These are phyloP conservation scores for Oligia latruncula DNA, from an alignment of 2,888 invertebrate genomes.

Conservation along the genomic window DNA sequence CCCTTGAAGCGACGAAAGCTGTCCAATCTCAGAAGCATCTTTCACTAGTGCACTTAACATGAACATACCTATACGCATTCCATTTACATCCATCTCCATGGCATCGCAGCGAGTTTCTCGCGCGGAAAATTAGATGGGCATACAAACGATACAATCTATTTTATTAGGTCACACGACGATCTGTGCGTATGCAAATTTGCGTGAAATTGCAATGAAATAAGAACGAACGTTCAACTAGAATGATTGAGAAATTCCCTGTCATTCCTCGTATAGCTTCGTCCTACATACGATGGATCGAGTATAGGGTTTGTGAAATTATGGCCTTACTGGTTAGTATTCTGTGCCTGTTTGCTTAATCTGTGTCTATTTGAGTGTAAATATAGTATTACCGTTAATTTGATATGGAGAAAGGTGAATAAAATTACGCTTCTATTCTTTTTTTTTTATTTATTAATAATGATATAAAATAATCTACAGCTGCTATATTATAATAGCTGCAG, in stretches of 20 bases:
- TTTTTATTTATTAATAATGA: background rate
- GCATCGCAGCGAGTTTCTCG: slow-evolving; percentile 64
- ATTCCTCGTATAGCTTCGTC: slow-evolving; percentile 20
- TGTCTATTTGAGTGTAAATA: background rate
- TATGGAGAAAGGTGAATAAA: slow-evolving; percentile 26
- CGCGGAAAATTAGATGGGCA: slow-evolving; percentile 81
- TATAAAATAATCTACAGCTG: no score
- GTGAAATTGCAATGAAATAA: slow-evolving; percentile 76
- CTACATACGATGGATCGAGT: slow-evolving; percentile 32
- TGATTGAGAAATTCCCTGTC: slow-evolving; percentile 49
- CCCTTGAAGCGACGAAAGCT: background rate
- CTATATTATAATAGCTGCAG: slow-evolving; percentile 18
- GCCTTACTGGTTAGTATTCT: slow-evolving; percentile 2
- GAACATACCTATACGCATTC: slow-evolving; percentile 23
- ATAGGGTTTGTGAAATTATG: slow-evolving; percentile 14
- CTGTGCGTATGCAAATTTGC: slow-evolving; percentile 72
- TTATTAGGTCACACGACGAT: slow-evolving; percentile 74
- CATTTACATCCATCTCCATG: slow-evolving; percentile 24
- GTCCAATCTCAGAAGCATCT: slow-evolving; percentile 12
- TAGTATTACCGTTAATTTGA: slow-evolving; percentile 31
- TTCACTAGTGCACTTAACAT: slow-evolving; percentile 15
- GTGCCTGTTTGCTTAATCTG: slow-evolving; percentile 4
- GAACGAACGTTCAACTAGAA: slow-evolving; percentile 52
- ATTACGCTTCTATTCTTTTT: background rate
- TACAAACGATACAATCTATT: slow-evolving; percentile 72